These are phyloP conservation scores for Hydrophis major DNA, from an alignment of 2,797 vertebrate species.

Conservation along the genomic window DNA sequence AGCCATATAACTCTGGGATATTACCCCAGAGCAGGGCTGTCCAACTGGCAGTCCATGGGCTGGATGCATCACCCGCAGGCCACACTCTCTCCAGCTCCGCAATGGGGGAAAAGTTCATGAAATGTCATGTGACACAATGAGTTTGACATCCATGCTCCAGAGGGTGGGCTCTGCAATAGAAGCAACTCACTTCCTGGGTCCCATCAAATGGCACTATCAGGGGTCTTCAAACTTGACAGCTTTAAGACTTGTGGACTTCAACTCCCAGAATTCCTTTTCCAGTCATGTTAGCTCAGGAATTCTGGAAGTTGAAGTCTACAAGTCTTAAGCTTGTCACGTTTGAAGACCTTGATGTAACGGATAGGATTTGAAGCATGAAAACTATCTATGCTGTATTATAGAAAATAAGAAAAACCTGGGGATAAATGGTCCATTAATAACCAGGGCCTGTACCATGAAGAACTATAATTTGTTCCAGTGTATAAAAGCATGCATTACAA, in stretches of 20 bases:
- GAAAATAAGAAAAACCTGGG: not conserved
- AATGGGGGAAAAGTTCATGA: too few relatives aligned
- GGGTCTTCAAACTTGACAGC: too few relatives aligned
- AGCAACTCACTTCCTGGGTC: not conserved
- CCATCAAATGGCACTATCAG: not conserved
- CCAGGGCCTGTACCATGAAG: not conserved
- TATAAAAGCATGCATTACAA: not conserved
- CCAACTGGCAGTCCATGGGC: not conserved
- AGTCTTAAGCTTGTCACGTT: too few relatives aligned
- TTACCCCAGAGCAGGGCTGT: not conserved
- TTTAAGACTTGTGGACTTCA: too few relatives aligned
- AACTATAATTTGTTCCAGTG: not conserved
- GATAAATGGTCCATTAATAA: not conserved
- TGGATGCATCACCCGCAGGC: too few relatives aligned
- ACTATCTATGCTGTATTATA: not conserved
- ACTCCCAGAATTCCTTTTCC: too few relatives aligned
- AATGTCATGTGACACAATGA: fast-evolving
- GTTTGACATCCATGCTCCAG: not conserved
- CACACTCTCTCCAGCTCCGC: too few relatives aligned
- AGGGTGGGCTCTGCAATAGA: not conserved
- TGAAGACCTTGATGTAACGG: too few relatives aligned
- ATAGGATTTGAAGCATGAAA: not conserved
- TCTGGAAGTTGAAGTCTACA: too few relatives aligned
- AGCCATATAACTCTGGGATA: not conserved
- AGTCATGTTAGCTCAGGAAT: too few relatives aligned